phyloP scores from a whole-genome alignment of 2,888 invertebrate species.

The Steinernema scapterisci region DNA sequence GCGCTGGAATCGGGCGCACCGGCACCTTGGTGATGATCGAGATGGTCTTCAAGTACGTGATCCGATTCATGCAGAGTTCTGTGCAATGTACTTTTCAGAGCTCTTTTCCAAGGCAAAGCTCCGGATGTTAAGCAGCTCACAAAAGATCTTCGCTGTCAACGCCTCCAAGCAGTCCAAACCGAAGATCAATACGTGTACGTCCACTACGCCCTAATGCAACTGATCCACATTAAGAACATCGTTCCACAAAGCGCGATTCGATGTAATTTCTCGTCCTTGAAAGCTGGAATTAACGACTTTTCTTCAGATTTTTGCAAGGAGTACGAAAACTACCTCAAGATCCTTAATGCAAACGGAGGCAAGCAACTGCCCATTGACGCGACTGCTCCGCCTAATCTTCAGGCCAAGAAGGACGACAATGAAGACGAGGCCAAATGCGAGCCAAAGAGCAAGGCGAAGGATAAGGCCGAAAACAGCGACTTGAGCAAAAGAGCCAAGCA shows the following conservation, averaged over 20 bases:
- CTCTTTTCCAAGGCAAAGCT: constrained; percentile 28
- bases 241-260: constrained; percentile 18
- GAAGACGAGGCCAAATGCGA: neutral
- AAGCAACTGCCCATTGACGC: constrained; percentile 31
- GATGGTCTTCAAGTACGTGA: constrained; percentile 36
- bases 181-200: constrained; percentile 41
- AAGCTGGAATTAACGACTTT: no score
- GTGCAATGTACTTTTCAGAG: constrained; percentile 6
- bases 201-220: constrained; percentile 34
- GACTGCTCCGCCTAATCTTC: neutral
- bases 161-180: constrained; percentile 39
- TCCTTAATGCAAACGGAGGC: neutral
- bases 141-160: constrained; percentile 36
- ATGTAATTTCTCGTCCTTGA: neutral
- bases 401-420: neutral
- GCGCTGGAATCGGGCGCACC: constrained; percentile 40
- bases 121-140: constrained; percentile 35
- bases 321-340: neutral
- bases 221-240: constrained; percentile 28
- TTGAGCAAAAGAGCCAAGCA: neutral
- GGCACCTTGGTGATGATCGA: constrained; percentile 37
- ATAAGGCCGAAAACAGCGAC: neutral
- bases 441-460: neutral
- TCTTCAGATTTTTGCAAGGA: neutral
- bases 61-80: neutral